Evolutionary conservation across 2,888 invertebrate species (phyloP).

Genomic region (Synanthedon vespiformis): DNA sequence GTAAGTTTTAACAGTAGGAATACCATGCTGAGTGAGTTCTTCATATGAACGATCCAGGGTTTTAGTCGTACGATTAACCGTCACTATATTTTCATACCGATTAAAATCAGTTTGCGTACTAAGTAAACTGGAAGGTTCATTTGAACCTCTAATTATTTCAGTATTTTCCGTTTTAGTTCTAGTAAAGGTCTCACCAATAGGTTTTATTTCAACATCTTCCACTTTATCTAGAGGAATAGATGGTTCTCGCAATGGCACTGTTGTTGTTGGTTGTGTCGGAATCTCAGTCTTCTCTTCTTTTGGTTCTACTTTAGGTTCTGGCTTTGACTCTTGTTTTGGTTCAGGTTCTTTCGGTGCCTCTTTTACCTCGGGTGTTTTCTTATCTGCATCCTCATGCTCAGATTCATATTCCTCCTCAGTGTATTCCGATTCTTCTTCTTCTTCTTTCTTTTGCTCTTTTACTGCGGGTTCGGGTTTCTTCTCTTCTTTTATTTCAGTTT

Average conservation of each 20-base stretch:
- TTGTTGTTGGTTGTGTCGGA: constrained; percentile 17
- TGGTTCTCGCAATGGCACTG: constrained; percentile 44
- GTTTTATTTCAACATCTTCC: constrained; percentile 61
- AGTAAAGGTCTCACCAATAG: constrained; percentile 47
- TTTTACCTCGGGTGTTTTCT: constrained; percentile 10
- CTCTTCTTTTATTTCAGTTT: constrained; percentile 17
- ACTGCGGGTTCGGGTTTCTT: neutral
- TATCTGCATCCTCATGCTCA: constrained; percentile 13
- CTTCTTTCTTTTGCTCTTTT: constrained; percentile 7
- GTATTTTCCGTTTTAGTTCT: constrained; percentile 50
- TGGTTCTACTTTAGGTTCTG: constrained; percentile 8
- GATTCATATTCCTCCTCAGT: constrained; percentile 10
- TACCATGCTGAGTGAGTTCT: constrained; percentile 36
- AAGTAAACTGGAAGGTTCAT: constrained; percentile 33
- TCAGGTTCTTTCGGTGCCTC: constrained; percentile 4
- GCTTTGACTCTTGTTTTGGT: constrained; percentile 9
- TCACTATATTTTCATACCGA: constrained; percentile 55
- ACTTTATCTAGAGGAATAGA: constrained; percentile 57
- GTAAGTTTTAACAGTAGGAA: constrained; percentile 50
- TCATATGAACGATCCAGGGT: constrained; percentile 52
- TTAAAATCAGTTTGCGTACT: constrained; percentile 57
- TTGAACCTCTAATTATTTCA: constrained; percentile 46
- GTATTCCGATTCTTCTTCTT: constrained; percentile 18
- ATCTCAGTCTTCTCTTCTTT: constrained; percentile 11
- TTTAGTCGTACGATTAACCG: constrained; percentile 57